A percentile compares a stretch with the other conserved stretches of the same genome.
phyloP scores from a whole-genome alignment of 2,797 vertebrate genomes.

The Scolopax rusticola region DNA sequence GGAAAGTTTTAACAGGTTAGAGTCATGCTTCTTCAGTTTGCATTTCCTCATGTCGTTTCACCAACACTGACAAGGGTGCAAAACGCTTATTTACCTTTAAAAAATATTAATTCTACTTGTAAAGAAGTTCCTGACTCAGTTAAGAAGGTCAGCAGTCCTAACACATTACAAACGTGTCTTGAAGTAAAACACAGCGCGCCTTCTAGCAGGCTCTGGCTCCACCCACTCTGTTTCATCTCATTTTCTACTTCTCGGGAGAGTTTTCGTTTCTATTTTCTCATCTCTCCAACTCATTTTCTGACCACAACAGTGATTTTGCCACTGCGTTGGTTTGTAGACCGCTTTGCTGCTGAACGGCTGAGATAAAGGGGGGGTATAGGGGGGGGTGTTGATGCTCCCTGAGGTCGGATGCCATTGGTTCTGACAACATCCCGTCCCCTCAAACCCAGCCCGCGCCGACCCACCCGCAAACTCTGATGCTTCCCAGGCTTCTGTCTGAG shows the following conservation, averaged over 20 bases:
- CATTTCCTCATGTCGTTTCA: not conserved
- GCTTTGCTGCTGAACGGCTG: fast-evolving
- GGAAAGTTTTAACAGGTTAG: not conserved
- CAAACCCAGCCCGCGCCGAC: not conserved
- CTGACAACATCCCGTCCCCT: not conserved
- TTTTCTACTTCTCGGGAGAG: not conserved
- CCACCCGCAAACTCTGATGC: not conserved
- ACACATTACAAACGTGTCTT: not conserved
- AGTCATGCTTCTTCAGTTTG: not conserved
- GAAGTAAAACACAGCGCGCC: not conserved
- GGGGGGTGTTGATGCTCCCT: not conserved
- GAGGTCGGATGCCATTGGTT: not conserved
- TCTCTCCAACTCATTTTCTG: not conserved
- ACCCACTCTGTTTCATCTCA: not conserved
- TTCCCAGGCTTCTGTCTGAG: not conserved
- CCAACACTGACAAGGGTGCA: not conserved
- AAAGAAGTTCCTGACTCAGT: not conserved
- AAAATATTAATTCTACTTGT: not conserved
- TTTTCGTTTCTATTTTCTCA: not conserved
- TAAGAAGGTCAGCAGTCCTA: not conserved
- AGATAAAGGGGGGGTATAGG: fast-evolving
- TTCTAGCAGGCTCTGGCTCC: not conserved
- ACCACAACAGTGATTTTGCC: not conserved
- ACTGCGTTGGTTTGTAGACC: not conserved
- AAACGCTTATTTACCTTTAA: not conserved